Evolutionary conservation across 2,113 vertebrate species (phyloP).

Genomic region (Hiodon alosoides): DNA sequence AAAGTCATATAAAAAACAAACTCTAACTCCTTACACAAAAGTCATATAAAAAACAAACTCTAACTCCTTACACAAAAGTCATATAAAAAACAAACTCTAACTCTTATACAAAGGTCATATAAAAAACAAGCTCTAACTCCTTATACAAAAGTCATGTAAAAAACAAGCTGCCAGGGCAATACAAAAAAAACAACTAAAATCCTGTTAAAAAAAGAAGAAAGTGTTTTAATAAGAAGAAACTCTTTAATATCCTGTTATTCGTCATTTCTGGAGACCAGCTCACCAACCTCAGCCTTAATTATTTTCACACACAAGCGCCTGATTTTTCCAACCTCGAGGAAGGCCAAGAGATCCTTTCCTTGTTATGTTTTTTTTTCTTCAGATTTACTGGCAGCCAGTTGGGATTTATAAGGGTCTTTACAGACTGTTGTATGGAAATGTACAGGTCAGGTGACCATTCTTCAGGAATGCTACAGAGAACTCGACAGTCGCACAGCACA

Average conservation of each 20-base stretch:
- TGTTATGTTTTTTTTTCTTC: conserved; percentile 16
- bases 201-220: conserved; percentile 23
- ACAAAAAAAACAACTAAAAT: conserved; percentile 29
- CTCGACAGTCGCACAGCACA: conserved; percentile 23
- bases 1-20: too few species aligned
- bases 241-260: conserved; percentile 47
- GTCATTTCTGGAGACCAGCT: conserved; percentile 16
- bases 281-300: conserved; percentile 10
- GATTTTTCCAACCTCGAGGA: neutral
- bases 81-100: too few species aligned
- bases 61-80: too few species aligned
- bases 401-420: conserved; percentile 23
- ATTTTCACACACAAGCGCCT: conserved; percentile 20
- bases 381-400: conserved; percentile 16
- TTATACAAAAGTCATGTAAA: conserved; percentile 24
- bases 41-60: too few species aligned
- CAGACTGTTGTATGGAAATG: conserved; percentile 31
- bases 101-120: too few species aligned
- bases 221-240: neutral
- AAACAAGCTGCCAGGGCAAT: conserved; percentile 24
- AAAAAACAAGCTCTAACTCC: too few species aligned
- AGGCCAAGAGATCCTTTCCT: conserved; percentile 6
- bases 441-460: conserved; percentile 32
- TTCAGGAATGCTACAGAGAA: conserved; percentile 44
- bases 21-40: too few species aligned